phyloP scores from a whole-genome alignment of 2,113 vertebrate species.

The Bathybates hornii region DNA sequence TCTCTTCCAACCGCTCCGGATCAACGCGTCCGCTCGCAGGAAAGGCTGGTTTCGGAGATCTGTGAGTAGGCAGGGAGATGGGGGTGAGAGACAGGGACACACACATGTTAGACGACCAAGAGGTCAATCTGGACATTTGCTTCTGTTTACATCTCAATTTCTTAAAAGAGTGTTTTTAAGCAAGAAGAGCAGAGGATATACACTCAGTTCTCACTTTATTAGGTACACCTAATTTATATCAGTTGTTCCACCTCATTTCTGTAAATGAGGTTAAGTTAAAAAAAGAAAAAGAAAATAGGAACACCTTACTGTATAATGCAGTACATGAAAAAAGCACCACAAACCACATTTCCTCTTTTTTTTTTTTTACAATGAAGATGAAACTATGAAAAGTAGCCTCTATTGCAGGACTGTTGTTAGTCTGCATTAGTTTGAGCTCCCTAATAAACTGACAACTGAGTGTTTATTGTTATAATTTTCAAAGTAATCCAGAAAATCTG shows the following conservation, averaged over 20 bases:
- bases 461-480: neutral
- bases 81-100: conserved; percentile 45
- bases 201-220: conserved; percentile 10
- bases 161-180: neutral
- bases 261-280: neutral
- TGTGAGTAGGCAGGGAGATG: conserved; percentile 67
- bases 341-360: neutral
- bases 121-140: neutral
- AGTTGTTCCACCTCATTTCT: neutral
- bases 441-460: conserved; percentile 7
- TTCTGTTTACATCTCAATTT: neutral
- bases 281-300: fast-evolving
- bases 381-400: neutral
- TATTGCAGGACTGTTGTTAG: neutral
- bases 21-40: conserved; percentile 77
- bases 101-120: conserved; percentile 55
- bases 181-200: neutral
- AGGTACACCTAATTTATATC: neutral
- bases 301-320: neutral
- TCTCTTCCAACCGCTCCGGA: conserved; percentile 78
- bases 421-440: neutral
- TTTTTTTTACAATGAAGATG: neutral
- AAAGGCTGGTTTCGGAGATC: conserved; percentile 82
- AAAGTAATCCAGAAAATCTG: neutral
- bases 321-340: neutral